Conservation (phyloP, 2,113 vertebrate species). For the Zosterops borbonicus region DNA sequence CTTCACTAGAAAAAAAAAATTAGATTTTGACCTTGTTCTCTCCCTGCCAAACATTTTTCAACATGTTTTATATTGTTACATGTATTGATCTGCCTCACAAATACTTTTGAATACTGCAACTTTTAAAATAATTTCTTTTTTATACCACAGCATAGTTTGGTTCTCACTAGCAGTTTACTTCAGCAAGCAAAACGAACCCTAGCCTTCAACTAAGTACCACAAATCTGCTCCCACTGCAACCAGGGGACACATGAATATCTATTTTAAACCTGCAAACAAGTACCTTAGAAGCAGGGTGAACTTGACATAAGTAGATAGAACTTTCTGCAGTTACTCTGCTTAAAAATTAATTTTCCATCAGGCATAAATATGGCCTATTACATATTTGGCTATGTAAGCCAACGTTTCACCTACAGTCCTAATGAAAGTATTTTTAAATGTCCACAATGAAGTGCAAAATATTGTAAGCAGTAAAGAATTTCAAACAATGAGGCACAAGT, state of each 20-base stretch:
- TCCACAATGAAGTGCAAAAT: neutral
- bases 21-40: neutral
- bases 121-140: neutral
- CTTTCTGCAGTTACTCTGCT: neutral
- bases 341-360: neutral
- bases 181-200: neutral
- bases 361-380: neutral
- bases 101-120: neutral
- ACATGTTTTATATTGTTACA: neutral
- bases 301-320: neutral
- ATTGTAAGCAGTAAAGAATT: neutral
- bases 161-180: neutral
- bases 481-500: neutral
- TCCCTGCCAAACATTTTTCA: neutral
- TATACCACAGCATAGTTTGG: neutral
- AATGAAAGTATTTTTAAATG: neutral
- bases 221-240: neutral
- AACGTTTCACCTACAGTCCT: neutral
- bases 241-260: neutral
- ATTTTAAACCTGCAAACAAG: neutral
- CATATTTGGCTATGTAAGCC: neutral
- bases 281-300: neutral
- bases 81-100: neutral
- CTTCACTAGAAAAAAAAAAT: neutral
- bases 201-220: neutral